These are phyloP conservation scores for Vannuccia rotundouncinata DNA, from an alignment of 2,888 invertebrate genomes.

Conservation along the genomic window DNA sequence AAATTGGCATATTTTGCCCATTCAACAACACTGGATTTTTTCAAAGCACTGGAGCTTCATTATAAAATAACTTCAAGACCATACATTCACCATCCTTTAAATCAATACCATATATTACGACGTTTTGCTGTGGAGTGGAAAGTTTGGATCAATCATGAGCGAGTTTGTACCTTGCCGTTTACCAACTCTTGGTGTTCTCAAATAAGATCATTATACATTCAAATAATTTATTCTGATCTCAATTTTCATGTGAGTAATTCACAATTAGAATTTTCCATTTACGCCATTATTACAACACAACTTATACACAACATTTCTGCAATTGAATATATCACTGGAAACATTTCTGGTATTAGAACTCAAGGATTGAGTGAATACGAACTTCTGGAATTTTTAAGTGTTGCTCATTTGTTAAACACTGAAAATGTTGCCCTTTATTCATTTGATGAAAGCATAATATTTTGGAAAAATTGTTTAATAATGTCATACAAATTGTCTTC, in stretches of 20 bases:
- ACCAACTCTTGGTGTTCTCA: neutral
- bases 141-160: neutral
- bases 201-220: neutral
- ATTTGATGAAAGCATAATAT: neutral
- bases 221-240: neutral
- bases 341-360: neutral
- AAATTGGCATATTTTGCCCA: neutral
- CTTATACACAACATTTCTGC: neutral
- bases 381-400: neutral
- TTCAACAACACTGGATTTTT: neutral
- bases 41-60: conserved; percentile 40
- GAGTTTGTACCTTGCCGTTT: no score
- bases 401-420: neutral
- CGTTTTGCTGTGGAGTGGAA: conserved; percentile 9
- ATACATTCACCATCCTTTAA: neutral
- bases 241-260: neutral
- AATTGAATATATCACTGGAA: neutral
- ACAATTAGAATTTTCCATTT: neutral
- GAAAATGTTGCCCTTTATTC: no score
- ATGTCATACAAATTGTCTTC: neutral
- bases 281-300: neutral
- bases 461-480: neutral
- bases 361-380: neutral
- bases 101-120: conserved; percentile 2
- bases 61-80: neutral